These are phyloP conservation scores for Macrosiphum euphorbiae DNA, from an alignment of 2,888 invertebrate genomes.

Conservation along the genomic window DNA sequence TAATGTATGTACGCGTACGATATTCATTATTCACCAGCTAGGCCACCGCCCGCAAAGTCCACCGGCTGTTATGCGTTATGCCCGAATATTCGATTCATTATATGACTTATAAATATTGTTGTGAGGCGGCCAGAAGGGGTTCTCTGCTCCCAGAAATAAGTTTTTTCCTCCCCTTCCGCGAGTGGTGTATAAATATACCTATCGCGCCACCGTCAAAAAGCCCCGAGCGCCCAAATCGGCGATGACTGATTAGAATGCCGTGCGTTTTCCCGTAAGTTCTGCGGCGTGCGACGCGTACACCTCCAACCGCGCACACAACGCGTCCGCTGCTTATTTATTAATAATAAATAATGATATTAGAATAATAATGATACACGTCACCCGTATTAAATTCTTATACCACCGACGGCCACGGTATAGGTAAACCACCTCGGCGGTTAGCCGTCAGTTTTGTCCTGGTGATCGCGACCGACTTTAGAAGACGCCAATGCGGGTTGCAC, in stretches of 20 bases:
- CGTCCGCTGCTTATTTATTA: background rate
- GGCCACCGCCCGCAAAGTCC: conserved; percentile 7
- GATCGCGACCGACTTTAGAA: background rate
- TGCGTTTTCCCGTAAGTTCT: background rate
- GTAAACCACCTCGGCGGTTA: background rate
- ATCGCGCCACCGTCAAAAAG: background rate
- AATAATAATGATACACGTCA: background rate
- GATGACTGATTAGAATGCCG: background rate
- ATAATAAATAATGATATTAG: background rate
- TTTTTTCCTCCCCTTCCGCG: background rate
- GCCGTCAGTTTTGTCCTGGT: background rate
- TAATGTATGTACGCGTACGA: background rate
- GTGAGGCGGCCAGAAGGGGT: background rate
- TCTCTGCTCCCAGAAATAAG: conserved; percentile 1
- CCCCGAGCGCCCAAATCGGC: background rate
- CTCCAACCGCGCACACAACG: background rate
- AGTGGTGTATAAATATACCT: background rate
- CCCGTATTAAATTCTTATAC: background rate
- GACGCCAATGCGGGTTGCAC: background rate
- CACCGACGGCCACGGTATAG: background rate
- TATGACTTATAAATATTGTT: background rate
- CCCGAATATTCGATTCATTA: conserved; percentile 39
- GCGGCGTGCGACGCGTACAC: background rate
- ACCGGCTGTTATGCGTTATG: background rate
- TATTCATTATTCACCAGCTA: conserved; percentile 2